Evolutionary conservation across 1,140 invertebrate genomes (phyloP), one percentile per base, ranked within the genome.

Genomic region (Pemphigus obesinymphae): DNA sequence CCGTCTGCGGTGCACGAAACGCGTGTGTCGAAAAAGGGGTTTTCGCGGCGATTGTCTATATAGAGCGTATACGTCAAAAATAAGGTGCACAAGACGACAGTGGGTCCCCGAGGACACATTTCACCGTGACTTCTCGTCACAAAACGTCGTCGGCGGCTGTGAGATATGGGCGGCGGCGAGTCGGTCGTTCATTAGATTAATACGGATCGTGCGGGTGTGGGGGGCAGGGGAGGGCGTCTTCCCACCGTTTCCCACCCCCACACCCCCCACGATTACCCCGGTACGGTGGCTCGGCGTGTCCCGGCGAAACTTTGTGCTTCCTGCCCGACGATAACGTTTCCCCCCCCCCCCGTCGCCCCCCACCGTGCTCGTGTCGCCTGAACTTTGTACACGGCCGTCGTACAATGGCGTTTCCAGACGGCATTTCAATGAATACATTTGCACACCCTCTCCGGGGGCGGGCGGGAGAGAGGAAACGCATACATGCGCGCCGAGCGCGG

Each of bases 51-150:
- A n/a, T n/a, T n/a, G n/a, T n/a, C n/a, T n/a, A n/a, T n/a, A n/a
- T n/a, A n/a, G n/a, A n/a, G n/a, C n/a, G n/a, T n/a, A n/a, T n/a
- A 40, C 23, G 66, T 70, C 66, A 70, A 70, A 70, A 43, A 70
- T 70, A 43, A 70, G 66, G 66, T 43, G 45, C 2, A 7, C 2
- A 76, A 55, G 17, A 55, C 17, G 50, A 58, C 73, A 50, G 31
- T 17, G 34, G 6, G 48, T 76, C 73, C 73, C 73, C 29, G 31
- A 53, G 31, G 73, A 55, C 73, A n/a, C 50, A 76, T 76, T 76
- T 76, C 73, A 76, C 58, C 58, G 73, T n/a, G 40, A 53, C 73
- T 76, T 55, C 73, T 76, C 50, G 73, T 76, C 73, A 76, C 73
- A 76, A 55, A 53, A 53, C 73, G 50, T 76, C 29, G 20, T 13